Conservation (phyloP, 2,888 invertebrate genomes). For the Odontocerum albicorne region DNA sequence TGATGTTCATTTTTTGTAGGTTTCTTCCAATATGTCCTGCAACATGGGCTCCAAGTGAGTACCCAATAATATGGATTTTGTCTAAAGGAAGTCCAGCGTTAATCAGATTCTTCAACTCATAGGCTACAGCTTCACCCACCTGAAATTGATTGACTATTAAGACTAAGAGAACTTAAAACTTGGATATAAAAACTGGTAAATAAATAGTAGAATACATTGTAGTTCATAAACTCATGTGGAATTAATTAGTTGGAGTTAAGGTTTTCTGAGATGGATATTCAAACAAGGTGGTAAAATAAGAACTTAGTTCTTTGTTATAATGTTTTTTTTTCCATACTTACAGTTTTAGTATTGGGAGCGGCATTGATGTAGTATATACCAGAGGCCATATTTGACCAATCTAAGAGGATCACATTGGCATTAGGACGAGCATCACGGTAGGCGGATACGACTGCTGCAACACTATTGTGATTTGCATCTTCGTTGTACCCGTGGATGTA, state of each 20-base stretch:
- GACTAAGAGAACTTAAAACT: too few relatives aligned
- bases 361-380: slow-evolving; percentile 60
- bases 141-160: too few relatives aligned
- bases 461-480: slow-evolving; percentile 58
- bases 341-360: slow-evolving; percentile 61
- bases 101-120: slow-evolving; percentile 46
- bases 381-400: slow-evolving; percentile 58
- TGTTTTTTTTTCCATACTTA: too few relatives aligned
- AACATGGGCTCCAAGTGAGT: slow-evolving; percentile 56
- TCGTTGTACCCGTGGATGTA: slow-evolving; percentile 65
- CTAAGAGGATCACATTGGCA: slow-evolving; percentile 51
- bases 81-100: slow-evolving; percentile 47
- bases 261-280: too few relatives aligned
- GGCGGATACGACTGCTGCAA: slow-evolving; percentile 55
- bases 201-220: too few relatives aligned
- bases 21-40: slow-evolving; percentile 54
- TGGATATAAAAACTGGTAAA: too few relatives aligned
- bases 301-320: too few relatives aligned
- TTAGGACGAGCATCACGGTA: slow-evolving; percentile 50
- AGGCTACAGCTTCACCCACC: slow-evolving; percentile 52
- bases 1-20: too few relatives aligned
- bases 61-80: slow-evolving; percentile 53
- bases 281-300: too few relatives aligned
- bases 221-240: too few relatives aligned
- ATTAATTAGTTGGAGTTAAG: too few relatives aligned